Percentiles rank a stretch among this genome's conserved stretches.
These are phyloP conservation scores for Ptyas mucosa DNA, from an alignment of 2,113 vertebrate genomes.

Conservation along the genomic window DNA sequence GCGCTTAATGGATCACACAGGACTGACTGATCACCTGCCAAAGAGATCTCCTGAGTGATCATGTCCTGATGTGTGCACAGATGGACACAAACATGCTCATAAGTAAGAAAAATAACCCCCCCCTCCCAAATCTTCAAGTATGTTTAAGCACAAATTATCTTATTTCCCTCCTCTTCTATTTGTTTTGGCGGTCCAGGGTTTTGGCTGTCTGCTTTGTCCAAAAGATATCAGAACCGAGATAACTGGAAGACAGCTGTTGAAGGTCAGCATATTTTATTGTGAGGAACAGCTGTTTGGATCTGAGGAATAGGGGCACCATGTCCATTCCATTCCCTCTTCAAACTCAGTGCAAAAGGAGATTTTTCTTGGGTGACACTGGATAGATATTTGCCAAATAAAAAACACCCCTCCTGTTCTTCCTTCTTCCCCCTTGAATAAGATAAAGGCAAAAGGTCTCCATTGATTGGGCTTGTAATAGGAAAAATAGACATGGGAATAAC, in stretches of 20 bases:
- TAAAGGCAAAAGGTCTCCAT: neutral
- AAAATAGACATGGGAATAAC: neutral
- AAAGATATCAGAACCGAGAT: slow-evolving; percentile 57
- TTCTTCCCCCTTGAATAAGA: neutral
- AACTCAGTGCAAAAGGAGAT: slow-evolving; percentile 33
- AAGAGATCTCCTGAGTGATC: neutral
- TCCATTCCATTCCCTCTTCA: neutral
- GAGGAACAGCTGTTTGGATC: slow-evolving; percentile 61
- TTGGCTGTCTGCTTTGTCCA: slow-evolving; percentile 20
- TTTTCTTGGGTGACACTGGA: neutral
- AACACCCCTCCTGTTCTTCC: neutral
- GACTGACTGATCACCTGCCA: neutral
- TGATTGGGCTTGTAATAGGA: neutral
- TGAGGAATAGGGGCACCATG: slow-evolving; percentile 14
- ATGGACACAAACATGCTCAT: fast-evolving
- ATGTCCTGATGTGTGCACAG: neutral
- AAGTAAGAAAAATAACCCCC: fast-evolving
- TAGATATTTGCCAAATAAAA: neutral
- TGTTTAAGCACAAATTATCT: slow-evolving; percentile 1
- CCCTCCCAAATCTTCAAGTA: neutral
- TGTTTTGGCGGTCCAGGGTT: slow-evolving; percentile 65
- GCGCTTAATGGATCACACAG: neutral
- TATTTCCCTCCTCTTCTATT: slow-evolving; percentile 21
- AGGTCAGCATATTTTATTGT: slow-evolving; percentile 51
- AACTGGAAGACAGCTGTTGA: slow-evolving; percentile 64